Conservation (phyloP, 1,140 invertebrate genomes). For the Drosophila novamexicana region DNA sequence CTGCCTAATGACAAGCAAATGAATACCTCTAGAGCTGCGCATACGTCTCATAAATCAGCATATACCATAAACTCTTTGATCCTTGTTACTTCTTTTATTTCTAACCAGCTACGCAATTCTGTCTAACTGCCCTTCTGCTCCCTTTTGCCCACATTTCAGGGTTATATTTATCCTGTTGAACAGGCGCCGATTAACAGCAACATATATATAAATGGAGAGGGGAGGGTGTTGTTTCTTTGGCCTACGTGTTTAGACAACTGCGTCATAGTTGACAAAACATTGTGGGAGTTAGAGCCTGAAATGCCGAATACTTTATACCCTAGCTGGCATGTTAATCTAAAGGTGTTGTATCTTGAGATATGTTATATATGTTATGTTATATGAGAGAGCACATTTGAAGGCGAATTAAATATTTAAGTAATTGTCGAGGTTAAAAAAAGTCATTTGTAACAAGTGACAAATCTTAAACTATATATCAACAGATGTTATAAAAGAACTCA, state of each 20-base stretch:
- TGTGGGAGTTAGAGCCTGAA: background rate
- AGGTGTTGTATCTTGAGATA: too few relatives aligned
- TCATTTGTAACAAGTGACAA: too few relatives aligned
- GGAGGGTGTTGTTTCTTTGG: conserved; percentile 17
- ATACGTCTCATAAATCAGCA: conserved; percentile 13
- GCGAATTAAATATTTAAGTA: too few relatives aligned
- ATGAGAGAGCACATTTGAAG: too few relatives aligned
- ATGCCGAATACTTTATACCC: background rate
- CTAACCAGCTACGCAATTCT: conserved; percentile 1
- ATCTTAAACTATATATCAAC: too few relatives aligned
- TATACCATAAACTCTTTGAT: conserved; percentile 10
- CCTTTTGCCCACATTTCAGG: conserved; percentile 47
- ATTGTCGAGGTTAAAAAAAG: too few relatives aligned
- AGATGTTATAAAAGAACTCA: too few relatives aligned
- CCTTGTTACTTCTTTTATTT: background rate
- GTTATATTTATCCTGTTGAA: conserved; percentile 47
- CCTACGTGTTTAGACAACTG: conserved; percentile 51
- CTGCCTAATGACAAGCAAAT: conserved; percentile 34
- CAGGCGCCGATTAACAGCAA: conserved; percentile 20
- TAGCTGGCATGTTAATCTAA: background rate
- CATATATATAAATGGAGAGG: conserved; percentile 31
- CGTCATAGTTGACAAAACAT: conserved; percentile 40
- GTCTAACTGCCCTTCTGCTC: conserved; percentile 1
- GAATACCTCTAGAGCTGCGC: conserved; percentile 11
- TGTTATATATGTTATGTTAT: too few relatives aligned